Percentiles rank a stretch among this genome's conserved stretches.
phyloP scores from a whole-genome alignment of 1,140 invertebrate species.

The Lepidurus apus region DNA sequence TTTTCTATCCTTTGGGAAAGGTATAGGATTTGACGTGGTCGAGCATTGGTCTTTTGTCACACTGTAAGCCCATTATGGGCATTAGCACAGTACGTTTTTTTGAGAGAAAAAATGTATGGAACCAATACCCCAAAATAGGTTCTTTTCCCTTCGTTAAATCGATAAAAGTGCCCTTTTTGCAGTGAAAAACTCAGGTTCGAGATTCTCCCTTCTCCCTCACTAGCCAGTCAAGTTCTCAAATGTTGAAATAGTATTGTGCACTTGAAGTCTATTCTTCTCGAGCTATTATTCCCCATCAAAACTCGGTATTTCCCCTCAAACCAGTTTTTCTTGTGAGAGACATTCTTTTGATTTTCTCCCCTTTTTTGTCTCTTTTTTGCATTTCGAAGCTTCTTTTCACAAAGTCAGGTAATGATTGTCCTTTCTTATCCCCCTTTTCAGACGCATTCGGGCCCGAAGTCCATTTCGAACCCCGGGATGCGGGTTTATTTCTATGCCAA shows the following conservation, averaged over 20 bases:
- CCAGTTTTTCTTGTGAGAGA: not conserved
- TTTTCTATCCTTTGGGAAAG: not conserved
- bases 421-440: conserved; percentile 30
- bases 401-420: conserved; percentile 31
- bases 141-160: not conserved
- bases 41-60: not conserved
- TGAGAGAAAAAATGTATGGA: too few relatives aligned
- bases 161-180: too few relatives aligned
- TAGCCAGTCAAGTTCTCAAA: too few relatives aligned
- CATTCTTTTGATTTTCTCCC: not conserved
- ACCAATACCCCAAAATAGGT: not conserved
- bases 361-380: not conserved
- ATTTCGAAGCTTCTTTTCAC: not conserved
- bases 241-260: too few relatives aligned
- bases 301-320: not conserved
- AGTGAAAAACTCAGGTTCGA: too few relatives aligned
- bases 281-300: too few relatives aligned
- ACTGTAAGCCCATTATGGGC: conserved; percentile 2
- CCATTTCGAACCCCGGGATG: conserved; percentile 31
- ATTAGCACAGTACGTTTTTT: not conserved
- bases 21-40: not conserved
- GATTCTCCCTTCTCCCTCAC: too few relatives aligned
- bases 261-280: too few relatives aligned
- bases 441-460: conserved; percentile 31
- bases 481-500: conserved; percentile 29